Evolutionary conservation across 2,113 vertebrate species (phyloP).

Genomic region (Notarius quadriscutis): DNA sequence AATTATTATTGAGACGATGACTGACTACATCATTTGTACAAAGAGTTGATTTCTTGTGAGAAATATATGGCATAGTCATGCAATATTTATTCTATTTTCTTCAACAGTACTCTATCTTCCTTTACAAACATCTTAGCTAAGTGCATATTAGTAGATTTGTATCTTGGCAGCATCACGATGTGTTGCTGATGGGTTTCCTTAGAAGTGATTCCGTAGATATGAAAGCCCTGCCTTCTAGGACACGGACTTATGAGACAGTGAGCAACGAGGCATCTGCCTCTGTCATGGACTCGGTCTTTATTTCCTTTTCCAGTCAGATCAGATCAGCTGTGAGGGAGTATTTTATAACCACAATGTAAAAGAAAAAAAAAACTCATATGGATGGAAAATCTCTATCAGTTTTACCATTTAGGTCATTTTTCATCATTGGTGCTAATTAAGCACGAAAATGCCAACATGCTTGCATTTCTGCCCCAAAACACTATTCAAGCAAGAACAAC

Average conservation of each 20-base stretch:
- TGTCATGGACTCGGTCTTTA: not conserved
- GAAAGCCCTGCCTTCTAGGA: not conserved
- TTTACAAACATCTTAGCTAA: not conserved
- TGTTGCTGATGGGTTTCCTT: not conserved
- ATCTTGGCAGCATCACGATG: not conserved
- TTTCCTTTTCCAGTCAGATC: not conserved
- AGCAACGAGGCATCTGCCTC: not conserved
- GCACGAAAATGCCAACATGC: not conserved
- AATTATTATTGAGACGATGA: not conserved
- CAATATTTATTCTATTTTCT: not conserved
- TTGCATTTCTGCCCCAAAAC: not conserved
- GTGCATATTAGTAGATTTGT: not conserved
- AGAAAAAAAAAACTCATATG: not conserved
- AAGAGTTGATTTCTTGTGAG: not conserved
- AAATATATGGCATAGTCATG: not conserved
- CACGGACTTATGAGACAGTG: conserved; percentile 8
- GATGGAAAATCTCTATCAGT: not conserved
- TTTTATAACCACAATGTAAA: no score
- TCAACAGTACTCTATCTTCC: not conserved
- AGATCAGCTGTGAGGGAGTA: not conserved
- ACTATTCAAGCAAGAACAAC: not conserved
- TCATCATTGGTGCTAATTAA: not conserved
- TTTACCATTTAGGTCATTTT: not conserved
- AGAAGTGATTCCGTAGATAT: not conserved
- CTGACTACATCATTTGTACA: not conserved